These are phyloP conservation scores for Melinopterus prodromus DNA, from an alignment of 2,888 invertebrate species.

Conservation along the genomic window DNA sequence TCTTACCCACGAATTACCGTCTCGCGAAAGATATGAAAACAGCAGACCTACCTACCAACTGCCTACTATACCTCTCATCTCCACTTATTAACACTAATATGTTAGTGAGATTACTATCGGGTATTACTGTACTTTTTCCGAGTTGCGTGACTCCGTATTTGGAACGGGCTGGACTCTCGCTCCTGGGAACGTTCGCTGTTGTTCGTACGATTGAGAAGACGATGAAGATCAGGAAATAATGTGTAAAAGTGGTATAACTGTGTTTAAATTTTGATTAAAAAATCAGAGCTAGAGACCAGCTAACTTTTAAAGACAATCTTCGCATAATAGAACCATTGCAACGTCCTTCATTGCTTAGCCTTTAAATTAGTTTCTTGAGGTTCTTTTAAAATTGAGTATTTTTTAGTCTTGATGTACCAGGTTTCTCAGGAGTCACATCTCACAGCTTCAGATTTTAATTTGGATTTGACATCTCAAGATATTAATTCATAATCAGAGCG, in stretches of 20 bases:
- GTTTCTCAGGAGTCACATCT: too few species aligned
- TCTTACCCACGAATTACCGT: not conserved
- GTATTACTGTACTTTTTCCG: not conserved
- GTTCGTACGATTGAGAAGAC: not conserved
- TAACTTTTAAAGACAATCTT: not conserved
- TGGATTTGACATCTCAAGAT: too few species aligned
- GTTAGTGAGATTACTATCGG: slow-evolving; percentile 4
- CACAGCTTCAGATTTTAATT: too few species aligned
- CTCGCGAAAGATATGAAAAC: not conserved
- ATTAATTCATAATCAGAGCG: too few species aligned
- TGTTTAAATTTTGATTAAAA: not conserved
- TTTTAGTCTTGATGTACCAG: too few species aligned
- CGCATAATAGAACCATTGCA: too few species aligned
- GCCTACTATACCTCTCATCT: not conserved
- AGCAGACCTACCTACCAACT: not conserved
- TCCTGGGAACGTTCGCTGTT: not conserved
- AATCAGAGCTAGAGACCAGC: not conserved
- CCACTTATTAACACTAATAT: not conserved
- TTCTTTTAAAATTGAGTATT: too few species aligned
- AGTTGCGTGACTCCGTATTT: not conserved
- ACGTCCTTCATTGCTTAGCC: too few species aligned
- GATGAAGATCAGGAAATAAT: not conserved
- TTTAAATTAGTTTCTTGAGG: too few species aligned
- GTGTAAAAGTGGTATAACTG: not conserved
- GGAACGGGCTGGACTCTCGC: slow-evolving; percentile 4